Base-by-base conservation (phyloP, 2,888 invertebrate genomes). In the Chrysolina oricalcia region DNA sequence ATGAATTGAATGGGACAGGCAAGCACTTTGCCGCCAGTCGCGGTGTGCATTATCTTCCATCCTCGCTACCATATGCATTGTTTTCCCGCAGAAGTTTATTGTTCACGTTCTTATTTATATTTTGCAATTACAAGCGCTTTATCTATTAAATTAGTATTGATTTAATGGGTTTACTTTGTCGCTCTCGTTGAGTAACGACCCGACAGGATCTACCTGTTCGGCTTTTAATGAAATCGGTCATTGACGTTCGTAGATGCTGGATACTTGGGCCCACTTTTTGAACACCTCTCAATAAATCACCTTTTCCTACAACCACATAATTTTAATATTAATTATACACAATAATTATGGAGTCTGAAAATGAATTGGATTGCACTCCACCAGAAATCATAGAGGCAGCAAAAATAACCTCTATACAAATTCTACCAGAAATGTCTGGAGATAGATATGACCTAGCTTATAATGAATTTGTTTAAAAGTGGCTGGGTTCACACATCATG, bases 81-180 rank as follows among this genome's bases (percentile, higher is more conserved):
- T 84, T 83, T 80, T 75, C 75, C 79, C 72, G 66, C 70, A 74
- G 73, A 82, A 78, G 77, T 84, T 84, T 84, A 83, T 83, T 82
- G 82, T 80, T 76, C 84, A 81, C 82, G 82, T 77, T 82, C 80
- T 83, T 83, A 81, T 84, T 84, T 84, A 84, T 84, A 84, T 83
- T 83, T 83, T 78, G 79, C 83, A 84, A 84, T 83, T 83, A 84
- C 83, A 80, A 75, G 79, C 78, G 82, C 81, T 83, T 83, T 84
- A 84, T 83, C 83, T 81, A 80, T 82, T 81, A 81, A 81, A 83
- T 83, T 81, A 81, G 81, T 82, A 81, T 81, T 83, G 81, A 82
- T 83, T 82, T 82, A 83, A 81, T 82, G 81, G 82, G 78, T 80
- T 81, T 80, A 81, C 80, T 78, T 78, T 82, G 82, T 80, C 80